These are phyloP conservation scores for Bombus terrestris DNA, from an alignment of 1,140 invertebrate genomes.

Conservation along the genomic window DNA sequence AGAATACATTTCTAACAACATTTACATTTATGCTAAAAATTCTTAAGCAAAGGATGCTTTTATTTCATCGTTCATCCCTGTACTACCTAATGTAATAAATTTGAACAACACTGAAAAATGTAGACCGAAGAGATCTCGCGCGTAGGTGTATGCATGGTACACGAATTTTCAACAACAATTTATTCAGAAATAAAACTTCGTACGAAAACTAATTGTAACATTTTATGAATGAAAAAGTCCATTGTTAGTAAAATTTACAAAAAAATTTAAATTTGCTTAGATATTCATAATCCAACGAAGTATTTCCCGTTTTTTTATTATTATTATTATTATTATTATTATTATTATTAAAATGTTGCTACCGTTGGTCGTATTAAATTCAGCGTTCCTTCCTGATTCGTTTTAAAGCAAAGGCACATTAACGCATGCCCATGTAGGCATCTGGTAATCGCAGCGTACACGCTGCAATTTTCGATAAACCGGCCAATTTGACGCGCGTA, in stretches of 20 bases:
- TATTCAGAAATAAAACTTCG: too few species aligned
- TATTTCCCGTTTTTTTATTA: neutral
- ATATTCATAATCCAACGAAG: neutral
- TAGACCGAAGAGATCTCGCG: too few species aligned
- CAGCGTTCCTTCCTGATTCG: neutral
- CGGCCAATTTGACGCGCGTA: slow-evolving; percentile 5
- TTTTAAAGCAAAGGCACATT: too few species aligned
- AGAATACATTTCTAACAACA: too few species aligned
- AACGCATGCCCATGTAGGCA: neutral
- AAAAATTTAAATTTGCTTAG: neutral
- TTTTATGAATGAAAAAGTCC: neutral
- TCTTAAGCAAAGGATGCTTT: too few species aligned
- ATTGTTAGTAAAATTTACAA: neutral
- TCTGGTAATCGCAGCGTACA: neutral
- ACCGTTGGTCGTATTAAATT: neutral
- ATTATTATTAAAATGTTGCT: neutral
- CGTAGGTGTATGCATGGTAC: too few species aligned
- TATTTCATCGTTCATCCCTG: too few species aligned
- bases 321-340: neutral
- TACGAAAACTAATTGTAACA: neutral
- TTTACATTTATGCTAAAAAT: too few species aligned
- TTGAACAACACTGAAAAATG: too few species aligned
- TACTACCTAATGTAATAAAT: too few species aligned
- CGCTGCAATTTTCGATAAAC: slow-evolving; percentile 24
- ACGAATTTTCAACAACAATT: too few species aligned